Evolutionary conservation across 2,888 invertebrate species (phyloP).

Genomic region (Pristionchus fissidentatus): DNA sequence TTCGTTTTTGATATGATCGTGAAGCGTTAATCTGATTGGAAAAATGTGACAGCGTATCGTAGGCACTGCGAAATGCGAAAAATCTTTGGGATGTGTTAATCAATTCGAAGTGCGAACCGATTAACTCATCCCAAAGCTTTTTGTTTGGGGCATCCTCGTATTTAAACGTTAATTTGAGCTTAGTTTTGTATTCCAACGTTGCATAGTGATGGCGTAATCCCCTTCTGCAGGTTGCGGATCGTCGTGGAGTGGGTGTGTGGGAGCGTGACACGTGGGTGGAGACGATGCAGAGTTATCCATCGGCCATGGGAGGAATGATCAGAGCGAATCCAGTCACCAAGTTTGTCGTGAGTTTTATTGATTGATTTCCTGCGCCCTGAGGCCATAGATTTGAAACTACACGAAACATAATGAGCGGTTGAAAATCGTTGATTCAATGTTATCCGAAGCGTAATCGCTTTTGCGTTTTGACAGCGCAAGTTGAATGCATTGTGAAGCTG

Average conservation of each 20-base stretch:
- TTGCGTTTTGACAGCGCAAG: no score
- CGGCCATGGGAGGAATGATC: constrained; percentile 68
- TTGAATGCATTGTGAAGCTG: no score
- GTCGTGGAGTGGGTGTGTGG: constrained; percentile 75
- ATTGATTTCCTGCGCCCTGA: neutral
- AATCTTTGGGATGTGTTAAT: no score
- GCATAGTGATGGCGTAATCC: no score
- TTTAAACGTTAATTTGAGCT: neutral
- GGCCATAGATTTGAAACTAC: neutral
- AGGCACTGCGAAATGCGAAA: no score
- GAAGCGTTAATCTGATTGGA: no score
- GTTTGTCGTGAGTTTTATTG: constrained; percentile 64
- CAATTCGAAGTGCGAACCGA: no score
- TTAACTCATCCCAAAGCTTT: no score
- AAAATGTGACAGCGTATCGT: no score
- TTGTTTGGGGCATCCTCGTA: neutral
- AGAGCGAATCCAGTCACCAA: constrained; percentile 68
- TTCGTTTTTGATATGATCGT: no score
- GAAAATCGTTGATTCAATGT: no score
- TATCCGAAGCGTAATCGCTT: no score
- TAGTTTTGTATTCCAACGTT: neutral
- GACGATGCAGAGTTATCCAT: constrained; percentile 69
- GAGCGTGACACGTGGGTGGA: constrained; percentile 74
- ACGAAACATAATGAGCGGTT: neutral
- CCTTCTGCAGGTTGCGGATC: constrained; percentile 68